Conservation (phyloP, 1,140 invertebrate genomes). For the fruit fly (Drosophila melanogaster) region Release_6_plus_ISO1_MT NC_004354.4:1597501-1598000, state of each 20-base stretch:
- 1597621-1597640: too few species aligned
- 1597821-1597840: slow-evolving; percentile 60
- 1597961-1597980: slow-evolving; percentile 8
- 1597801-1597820: slow-evolving; percentile 63
- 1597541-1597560: not conserved
- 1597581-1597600: too few species aligned
- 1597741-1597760: slow-evolving; percentile 65
- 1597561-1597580: not conserved
- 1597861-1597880: too few species aligned
- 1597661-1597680: too few species aligned
- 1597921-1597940: slow-evolving; percentile 24
- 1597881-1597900: too few species aligned
- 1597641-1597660: too few species aligned
- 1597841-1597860: slow-evolving; percentile 6
- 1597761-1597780: slow-evolving; percentile 38
- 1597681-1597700: not conserved
- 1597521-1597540: slow-evolving; percentile 8
- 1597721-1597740: slow-evolving; percentile 9
- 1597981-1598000: slow-evolving; percentile 7
- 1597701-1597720: not conserved
- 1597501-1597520: not conserved
- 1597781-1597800: slow-evolving; percentile 62
- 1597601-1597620: too few species aligned
- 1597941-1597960: slow-evolving; percentile 4
- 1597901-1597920: slow-evolving; percentile 9